phyloP scores from a whole-genome alignment of 1,140 invertebrate species.

The Harlomillsia oculata region DNA sequence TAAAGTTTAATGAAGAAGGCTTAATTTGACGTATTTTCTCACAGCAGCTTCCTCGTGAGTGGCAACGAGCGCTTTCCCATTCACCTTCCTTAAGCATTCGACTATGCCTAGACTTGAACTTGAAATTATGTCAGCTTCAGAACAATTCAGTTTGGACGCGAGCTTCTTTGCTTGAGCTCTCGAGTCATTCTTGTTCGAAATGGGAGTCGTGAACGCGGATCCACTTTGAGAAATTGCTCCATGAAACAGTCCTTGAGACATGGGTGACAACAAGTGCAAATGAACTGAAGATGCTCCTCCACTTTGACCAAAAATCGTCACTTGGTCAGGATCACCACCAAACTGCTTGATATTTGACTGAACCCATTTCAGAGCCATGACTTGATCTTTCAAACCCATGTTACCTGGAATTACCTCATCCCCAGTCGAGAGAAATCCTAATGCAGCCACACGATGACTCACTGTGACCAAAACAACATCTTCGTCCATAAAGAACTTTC shows the following conservation, averaged over 20 bases:
- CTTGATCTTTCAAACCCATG: constrained; percentile 47
- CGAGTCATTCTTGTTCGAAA: constrained; percentile 2
- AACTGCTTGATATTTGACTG: constrained; percentile 42
- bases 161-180: constrained; percentile 38
- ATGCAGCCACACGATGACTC: constrained; percentile 39
- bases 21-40: too few relatives aligned
- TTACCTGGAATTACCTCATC: constrained; percentile 28
- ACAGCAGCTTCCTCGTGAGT: constrained; percentile 36
- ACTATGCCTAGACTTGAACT: constrained; percentile 38
- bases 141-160: constrained; percentile 35
- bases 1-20: too few relatives aligned
- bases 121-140: too few relatives aligned
- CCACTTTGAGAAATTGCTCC: constrained; percentile 13
- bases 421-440: constrained; percentile 30
- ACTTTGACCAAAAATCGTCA: constrained; percentile 37
- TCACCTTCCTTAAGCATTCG: constrained; percentile 40
- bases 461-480: constrained; percentile 41
- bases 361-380: constrained; percentile 51
- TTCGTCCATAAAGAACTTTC: constrained; percentile 32
- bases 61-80: constrained; percentile 42
- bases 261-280: constrained; percentile 32
- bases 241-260: constrained; percentile 25
- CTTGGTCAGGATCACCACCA: constrained; percentile 44
- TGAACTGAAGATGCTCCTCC: constrained; percentile 38
- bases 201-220: constrained; percentile 43